Evolutionary conservation across 2,113 vertebrate genomes (phyloP).

Genomic region (Leptobrachium ailaonicum): DNA sequence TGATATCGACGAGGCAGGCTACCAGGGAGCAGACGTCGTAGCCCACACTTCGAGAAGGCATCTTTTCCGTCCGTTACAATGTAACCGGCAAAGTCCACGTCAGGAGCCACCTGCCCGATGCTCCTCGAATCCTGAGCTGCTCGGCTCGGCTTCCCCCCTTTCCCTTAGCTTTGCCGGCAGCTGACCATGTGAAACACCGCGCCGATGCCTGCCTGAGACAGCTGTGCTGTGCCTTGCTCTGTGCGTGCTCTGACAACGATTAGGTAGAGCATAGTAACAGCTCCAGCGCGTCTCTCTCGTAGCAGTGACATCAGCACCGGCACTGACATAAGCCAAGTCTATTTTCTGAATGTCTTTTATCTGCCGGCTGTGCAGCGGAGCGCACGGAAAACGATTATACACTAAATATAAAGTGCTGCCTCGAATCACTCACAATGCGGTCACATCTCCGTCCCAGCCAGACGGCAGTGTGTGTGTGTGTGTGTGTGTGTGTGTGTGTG

Average conservation of each 20-base stretch:
- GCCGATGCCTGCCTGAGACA: slow-evolving; percentile 53
- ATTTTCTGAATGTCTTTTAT: slow-evolving; percentile 68
- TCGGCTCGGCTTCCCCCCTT: slow-evolving; percentile 43
- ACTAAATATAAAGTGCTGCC: slow-evolving; percentile 72
- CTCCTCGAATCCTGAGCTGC: not conserved
- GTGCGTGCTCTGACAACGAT: slow-evolving; percentile 58
- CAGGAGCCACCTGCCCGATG: not conserved
- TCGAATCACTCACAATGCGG: slow-evolving; percentile 58
- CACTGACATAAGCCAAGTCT: slow-evolving; percentile 72
- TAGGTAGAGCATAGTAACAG: slow-evolving; percentile 59
- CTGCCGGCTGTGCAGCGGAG: slow-evolving; percentile 74
- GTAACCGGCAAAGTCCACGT: not conserved
- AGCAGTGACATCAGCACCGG: slow-evolving; percentile 79
- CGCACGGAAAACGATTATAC: slow-evolving; percentile 78
- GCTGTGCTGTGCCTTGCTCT: slow-evolving; percentile 53
- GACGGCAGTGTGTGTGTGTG: not conserved
- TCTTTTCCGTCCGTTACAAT: slow-evolving; percentile 60
- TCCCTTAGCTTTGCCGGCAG: slow-evolving; percentile 34
- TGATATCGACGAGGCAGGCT: slow-evolving; percentile 79
- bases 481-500: too few species aligned
- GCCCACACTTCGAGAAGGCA: slow-evolving; percentile 82
- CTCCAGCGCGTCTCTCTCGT: slow-evolving; percentile 59
- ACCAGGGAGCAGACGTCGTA: slow-evolving; percentile 80
- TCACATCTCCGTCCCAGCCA: not conserved
- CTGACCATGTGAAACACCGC: slow-evolving; percentile 25